phyloP scores from a whole-genome alignment of 2,797 vertebrate species.

The Champsocephalus gunnari region DNA sequence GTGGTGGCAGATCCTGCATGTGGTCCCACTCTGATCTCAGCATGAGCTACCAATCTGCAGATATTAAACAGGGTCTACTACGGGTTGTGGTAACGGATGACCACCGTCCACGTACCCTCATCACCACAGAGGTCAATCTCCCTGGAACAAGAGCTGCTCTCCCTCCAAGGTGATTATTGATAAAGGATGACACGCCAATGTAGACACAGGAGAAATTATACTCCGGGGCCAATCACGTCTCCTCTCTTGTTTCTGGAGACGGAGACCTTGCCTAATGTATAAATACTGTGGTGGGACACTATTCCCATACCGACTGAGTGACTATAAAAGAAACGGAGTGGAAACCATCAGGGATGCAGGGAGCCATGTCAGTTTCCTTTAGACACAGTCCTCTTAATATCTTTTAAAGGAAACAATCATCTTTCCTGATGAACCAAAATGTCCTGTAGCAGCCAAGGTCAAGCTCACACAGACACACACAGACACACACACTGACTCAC shows the following conservation, averaged over 20 bases:
- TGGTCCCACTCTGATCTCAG: slow-evolving; percentile 9
- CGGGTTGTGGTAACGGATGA: slow-evolving; percentile 72
- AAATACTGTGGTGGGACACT: slow-evolving; percentile 77
- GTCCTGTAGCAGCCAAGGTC: slow-evolving; percentile 78
- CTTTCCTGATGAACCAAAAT: slow-evolving; percentile 80
- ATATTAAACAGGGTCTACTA: slow-evolving; percentile 53
- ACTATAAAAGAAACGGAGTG: slow-evolving; percentile 82
- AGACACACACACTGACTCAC: slow-evolving; percentile 12
- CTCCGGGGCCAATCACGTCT: slow-evolving; percentile 72
- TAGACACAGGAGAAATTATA: slow-evolving; percentile 71
- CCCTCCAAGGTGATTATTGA: slow-evolving; percentile 83
- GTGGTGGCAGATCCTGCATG: not conserved
- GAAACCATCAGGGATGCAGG: slow-evolving; percentile 81
- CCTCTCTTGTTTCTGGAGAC: slow-evolving; percentile 62
- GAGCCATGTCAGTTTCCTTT: slow-evolving; percentile 79
- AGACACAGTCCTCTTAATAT: slow-evolving; percentile 74
- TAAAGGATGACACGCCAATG: slow-evolving; percentile 78
- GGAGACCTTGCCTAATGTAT: slow-evolving; percentile 75
- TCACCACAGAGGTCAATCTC: slow-evolving; percentile 80
- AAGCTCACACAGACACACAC: slow-evolving; percentile 44
- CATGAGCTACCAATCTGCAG: slow-evolving; percentile 29
- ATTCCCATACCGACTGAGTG: slow-evolving; percentile 76
- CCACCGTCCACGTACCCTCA: slow-evolving; percentile 60
- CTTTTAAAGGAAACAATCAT: slow-evolving; percentile 83
- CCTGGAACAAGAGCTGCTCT: slow-evolving; percentile 60